Evolutionary conservation across 2,888 invertebrate genomes (phyloP).

Genomic region (Cosmia trapezina): DNA sequence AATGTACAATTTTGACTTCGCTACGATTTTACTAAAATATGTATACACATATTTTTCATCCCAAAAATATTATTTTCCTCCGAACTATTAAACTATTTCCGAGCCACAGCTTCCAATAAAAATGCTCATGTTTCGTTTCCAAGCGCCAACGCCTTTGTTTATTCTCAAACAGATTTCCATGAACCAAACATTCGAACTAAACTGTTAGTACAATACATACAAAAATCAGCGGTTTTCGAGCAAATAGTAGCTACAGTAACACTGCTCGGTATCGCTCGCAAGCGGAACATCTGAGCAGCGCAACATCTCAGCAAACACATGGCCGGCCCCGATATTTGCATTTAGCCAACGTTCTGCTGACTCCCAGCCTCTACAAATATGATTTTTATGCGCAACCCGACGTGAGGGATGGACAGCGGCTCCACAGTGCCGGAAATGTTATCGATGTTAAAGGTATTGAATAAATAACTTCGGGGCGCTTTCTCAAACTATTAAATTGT

Average conservation of each 20-base stretch:
- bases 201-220: conserved; percentile 52
- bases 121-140: conserved; percentile 20
- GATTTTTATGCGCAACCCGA: conserved; percentile 67
- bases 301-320: conserved; percentile 62
- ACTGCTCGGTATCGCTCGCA: conserved; percentile 55
- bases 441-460: conserved; percentile 37
- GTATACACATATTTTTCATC: too few relatives aligned
- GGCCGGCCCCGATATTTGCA: conserved; percentile 64
- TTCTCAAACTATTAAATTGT: conserved; percentile 4
- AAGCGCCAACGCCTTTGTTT: conserved; percentile 45
- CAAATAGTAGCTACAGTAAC: conserved; percentile 52
- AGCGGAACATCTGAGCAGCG: conserved; percentile 59
- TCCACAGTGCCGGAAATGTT: conserved; percentile 51
- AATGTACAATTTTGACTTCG: too few relatives aligned
- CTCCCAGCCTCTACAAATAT: conserved; percentile 65
- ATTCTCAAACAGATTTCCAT: conserved; percentile 56
- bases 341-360: conserved; percentile 65
- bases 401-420: conserved; percentile 51
- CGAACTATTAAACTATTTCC: conserved; percentile 3
- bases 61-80: background rate
- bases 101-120: conserved; percentile 27
- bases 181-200: conserved; percentile 49
- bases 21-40: too few relatives aligned
- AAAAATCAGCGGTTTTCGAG: conserved; percentile 62
- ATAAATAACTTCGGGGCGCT: conserved; percentile 25